Evolutionary conservation across 1,140 invertebrate species (phyloP), one percentile per base, ranked within the genome.

Genomic region (Parasteatoda tepidariorum): DNA sequence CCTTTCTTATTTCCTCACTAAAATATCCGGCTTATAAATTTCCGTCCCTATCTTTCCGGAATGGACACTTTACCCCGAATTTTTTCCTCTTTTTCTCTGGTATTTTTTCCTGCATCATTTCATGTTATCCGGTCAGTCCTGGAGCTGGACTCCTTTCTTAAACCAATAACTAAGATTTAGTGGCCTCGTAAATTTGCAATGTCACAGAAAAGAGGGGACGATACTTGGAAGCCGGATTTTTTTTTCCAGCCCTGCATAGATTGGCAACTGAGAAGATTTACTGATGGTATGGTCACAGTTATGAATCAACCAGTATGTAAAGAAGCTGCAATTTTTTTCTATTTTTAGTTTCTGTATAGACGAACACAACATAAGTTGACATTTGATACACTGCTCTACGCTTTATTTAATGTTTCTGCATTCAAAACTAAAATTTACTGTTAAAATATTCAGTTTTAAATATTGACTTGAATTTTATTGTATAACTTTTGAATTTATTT

Each of bases 21-120:
- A 79, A 79, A 79, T 68, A 79, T 79, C 76, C 76, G 62, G 48
- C 76, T 68, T 79, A 79, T 79, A 79, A 79, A 68, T 79, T 79
- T 79, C 62, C 62, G 62, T 79, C 76, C 76, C 62, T 79, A 79
- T 79, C 76, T 79, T 75, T 76, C 59, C 74, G 74, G 13, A 64
- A 76, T 76, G 74, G 74, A 76, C 61, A 76, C 61, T 76, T 76
- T 48, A 64, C 4, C 22, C 38, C 33, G 41, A 61, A 79, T 33
- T 66, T 34, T 68, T 30, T 30, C 62, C 28, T 26, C 31, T 78
- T 78, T n/a, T n/a, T n/a, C n/a, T n/a, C n/a, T n/a, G n/a, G n/a
- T n/a, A n/a, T n/a, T 68, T 59, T 68, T 68, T 67, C n/a, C 30
- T 68, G 1, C 1, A 2, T 18, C 18, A 13, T 24, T 15, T 62